Evolutionary conservation across 2,113 vertebrate genomes (phyloP), one percentile per base, ranked within the genome.

Genomic region (Heloderma charlesbogerti): DNA sequence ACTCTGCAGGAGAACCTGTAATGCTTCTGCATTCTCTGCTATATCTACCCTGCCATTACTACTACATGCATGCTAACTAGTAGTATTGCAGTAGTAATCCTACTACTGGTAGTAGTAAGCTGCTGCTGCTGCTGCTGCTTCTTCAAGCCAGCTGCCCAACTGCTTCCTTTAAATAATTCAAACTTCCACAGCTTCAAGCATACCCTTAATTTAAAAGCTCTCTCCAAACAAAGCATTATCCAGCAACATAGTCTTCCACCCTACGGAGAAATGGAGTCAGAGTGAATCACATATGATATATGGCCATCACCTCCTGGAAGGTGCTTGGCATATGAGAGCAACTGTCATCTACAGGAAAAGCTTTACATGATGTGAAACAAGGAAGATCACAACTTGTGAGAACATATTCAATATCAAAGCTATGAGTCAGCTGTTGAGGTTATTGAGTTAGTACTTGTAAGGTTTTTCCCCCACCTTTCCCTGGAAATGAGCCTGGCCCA

Each of bases 341-440:
- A 69, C 77, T 69, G 77, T 80, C 87, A 69, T 48, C 43, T 29
- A n/a, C 67, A 71, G 25, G 79, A 82, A 89, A 89, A 71, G 34
- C n/a, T 81, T 12, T 31, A 15, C 60, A 87, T n/a, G 45, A 29
- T 87, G 45, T 77, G 57, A 78, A 87, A 63, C 78, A 69, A 81
- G 88, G 88, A 45, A 89, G 48, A 89, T 81, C 54, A 34, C 34
- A 89, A 82, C 88, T 82, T 82, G 78, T 82, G 45, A 89, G 25
- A 71, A 82, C 78, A 69, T 81, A 89, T 71, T 54, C 31, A 31
- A 81, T 37, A 63, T 82, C 45, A 81, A 89, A 60, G 25, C 78
- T 69, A 34, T 89, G 88, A 89, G 34, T 81, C 78, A 81, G 78
- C 45, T 79, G 60, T 45, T 81, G 88, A 71, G 57, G n/a, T 81